phyloP scores from a whole-genome alignment of 2,888 invertebrate genomes.

The Ormyrus nitidulus region DNA sequence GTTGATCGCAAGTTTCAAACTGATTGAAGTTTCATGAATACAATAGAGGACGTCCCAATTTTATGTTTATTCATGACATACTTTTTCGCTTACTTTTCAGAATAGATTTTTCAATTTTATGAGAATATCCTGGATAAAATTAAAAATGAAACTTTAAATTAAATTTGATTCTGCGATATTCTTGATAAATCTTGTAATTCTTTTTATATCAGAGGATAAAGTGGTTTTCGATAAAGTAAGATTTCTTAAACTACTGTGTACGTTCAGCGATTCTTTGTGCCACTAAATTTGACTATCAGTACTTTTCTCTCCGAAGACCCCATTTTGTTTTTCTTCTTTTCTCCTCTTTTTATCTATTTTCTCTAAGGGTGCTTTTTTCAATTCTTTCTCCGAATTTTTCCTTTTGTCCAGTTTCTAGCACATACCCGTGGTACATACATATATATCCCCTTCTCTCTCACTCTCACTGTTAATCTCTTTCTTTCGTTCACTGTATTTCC shows the following conservation, averaged over 20 bases:
- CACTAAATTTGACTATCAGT: conserved; percentile 48
- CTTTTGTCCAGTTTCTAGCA: conserved; percentile 31
- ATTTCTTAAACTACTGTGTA: not conserved
- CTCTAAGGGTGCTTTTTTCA: conserved; percentile 16
- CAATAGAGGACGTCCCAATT: no score
- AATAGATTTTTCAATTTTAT: no score
- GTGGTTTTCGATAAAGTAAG: no score
- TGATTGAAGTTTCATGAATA: no score
- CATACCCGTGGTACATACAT: not conserved
- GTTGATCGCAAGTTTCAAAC: no score
- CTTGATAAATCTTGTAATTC: no score
- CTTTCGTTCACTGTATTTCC: conserved; percentile 45
- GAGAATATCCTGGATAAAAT: no score
- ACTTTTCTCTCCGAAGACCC: conserved; percentile 1
- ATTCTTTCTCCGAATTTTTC: conserved; percentile 10
- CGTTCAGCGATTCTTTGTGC: not conserved
- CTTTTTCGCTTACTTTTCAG: no score
- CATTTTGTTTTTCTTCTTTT: conserved; percentile 6
- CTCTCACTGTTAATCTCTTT: conserved; percentile 42
- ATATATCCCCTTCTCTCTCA: conserved; percentile 7
- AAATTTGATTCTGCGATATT: no score
- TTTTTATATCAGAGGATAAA: no score
- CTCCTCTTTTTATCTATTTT: conserved; percentile 7
- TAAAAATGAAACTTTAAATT: no score
- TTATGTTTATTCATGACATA: no score